Evolutionary conservation across 2,113 vertebrate species (phyloP).

Genomic region (Hipposideros armiger): DNA sequence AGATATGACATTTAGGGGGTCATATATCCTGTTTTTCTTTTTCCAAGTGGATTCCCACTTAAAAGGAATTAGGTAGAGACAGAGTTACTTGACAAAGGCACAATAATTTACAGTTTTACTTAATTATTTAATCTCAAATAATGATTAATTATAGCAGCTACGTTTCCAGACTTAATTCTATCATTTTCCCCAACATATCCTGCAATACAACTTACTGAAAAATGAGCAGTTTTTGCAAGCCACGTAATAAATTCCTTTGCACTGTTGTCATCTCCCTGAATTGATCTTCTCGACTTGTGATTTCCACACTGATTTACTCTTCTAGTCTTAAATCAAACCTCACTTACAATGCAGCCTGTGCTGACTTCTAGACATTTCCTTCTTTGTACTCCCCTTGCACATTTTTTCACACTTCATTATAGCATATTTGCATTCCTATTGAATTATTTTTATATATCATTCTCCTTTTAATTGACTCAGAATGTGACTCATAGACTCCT

Average conservation of each 20-base stretch:
- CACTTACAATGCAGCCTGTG: neutral
- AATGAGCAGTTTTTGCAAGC: neutral
- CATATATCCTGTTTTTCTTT: slow-evolving; percentile 48
- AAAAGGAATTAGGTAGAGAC: slow-evolving; percentile 8
- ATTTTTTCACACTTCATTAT: neutral
- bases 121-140: neutral
- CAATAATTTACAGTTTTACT: neutral
- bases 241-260: neutral
- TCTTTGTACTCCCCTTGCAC: neutral
- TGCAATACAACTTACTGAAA: neutral
- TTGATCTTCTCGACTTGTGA: neutral
- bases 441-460: neutral
- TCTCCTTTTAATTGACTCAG: neutral
- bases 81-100: slow-evolving; percentile 4
- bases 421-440: neutral
- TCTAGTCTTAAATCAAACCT: neutral
- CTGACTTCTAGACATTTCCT: neutral
- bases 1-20: slow-evolving; percentile 21
- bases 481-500: neutral
- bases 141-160: neutral
- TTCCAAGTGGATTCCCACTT: slow-evolving; percentile 13
- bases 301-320: neutral
- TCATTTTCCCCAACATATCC: neutral
- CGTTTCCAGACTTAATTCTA: neutral
- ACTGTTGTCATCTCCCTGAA: neutral